Conservation (phyloP, 2,113 vertebrate species). For the Dicentrarchus labrax region DNA sequence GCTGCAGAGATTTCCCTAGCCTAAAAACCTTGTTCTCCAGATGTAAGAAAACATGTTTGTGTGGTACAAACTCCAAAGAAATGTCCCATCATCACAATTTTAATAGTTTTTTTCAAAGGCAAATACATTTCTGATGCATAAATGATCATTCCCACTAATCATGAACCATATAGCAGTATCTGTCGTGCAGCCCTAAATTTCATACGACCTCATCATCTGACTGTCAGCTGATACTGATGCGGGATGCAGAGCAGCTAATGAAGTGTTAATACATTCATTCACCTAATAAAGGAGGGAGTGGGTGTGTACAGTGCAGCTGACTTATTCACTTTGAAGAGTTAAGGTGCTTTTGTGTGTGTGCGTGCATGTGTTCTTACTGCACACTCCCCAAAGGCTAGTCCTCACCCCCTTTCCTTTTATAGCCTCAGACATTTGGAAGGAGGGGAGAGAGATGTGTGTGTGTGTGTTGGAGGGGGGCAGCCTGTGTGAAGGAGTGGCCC, state of each 20-base stretch:
- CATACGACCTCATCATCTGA: slow-evolving; percentile 1
- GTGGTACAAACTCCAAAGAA: no score
- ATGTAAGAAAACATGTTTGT: no score
- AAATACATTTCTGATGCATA: no score
- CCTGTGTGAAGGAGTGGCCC: slow-evolving; percentile 75
- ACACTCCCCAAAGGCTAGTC: slow-evolving; percentile 51
- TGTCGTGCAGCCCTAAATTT: no score
- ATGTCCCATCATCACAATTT: no score
- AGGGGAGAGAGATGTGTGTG: slow-evolving; percentile 35
- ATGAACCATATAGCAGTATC: no score
- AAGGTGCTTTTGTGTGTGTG: slow-evolving; percentile 23
- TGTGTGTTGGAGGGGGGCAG: slow-evolving; percentile 23
- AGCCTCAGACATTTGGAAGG: slow-evolving; percentile 65
- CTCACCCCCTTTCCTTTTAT: slow-evolving; percentile 74
- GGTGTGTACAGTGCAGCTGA: slow-evolving; percentile 6
- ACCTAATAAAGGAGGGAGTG: not conserved
- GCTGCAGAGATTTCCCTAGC: no score
- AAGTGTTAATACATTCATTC: not conserved
- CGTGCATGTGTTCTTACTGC: slow-evolving; percentile 30
- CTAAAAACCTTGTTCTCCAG: no score
- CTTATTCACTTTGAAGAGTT: slow-evolving; percentile 40
- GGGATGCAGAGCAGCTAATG: not conserved
- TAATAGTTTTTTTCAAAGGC: no score
- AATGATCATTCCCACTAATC: no score
- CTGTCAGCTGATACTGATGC: not conserved